A percentile compares a stretch with the other conserved stretches of the same genome.
Evolutionary conservation across 2,113 vertebrate genomes (phyloP).

Genomic region (Mobula birostris): DNA sequence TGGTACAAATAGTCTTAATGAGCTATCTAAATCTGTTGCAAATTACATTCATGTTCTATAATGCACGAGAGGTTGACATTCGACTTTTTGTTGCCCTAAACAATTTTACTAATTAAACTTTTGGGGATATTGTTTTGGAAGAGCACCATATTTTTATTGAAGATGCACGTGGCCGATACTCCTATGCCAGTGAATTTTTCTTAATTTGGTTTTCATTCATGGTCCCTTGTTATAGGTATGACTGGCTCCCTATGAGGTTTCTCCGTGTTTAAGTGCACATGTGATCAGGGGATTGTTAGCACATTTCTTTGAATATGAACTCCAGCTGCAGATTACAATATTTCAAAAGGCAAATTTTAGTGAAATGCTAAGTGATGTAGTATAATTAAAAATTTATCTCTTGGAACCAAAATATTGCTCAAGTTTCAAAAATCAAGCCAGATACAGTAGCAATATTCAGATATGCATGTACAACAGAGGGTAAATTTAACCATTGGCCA

Average conservation of each 20-base stretch:
- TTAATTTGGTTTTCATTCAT: not conserved
- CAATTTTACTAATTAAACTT: slow-evolving; percentile 17
- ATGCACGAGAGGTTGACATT: slow-evolving; percentile 11
- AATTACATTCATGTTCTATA: slow-evolving; percentile 29
- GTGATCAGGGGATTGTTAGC: not conserved
- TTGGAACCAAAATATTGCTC: not conserved
- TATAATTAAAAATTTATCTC: not conserved
- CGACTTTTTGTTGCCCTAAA: not conserved
- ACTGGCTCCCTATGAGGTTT: not conserved
- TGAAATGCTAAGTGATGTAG: not conserved
- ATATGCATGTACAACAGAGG: no score
- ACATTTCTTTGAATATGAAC: not conserved
- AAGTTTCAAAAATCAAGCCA: no score
- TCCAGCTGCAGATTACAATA: not conserved
- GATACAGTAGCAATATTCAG: no score
- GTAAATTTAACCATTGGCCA: no score
- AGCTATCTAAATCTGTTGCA: slow-evolving; percentile 33
- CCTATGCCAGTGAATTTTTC: not conserved
- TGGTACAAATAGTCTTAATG: slow-evolving; percentile 16
- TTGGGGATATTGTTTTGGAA: slow-evolving; percentile 24
- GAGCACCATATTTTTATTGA: not conserved
- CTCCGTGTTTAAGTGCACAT: not conserved
- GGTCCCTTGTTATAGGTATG: not conserved
- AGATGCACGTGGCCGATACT: not conserved
- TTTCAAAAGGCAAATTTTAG: not conserved